phyloP scores from a whole-genome alignment of 2,888 invertebrate genomes.

The Mesorhabditis spiculigera region DNA sequence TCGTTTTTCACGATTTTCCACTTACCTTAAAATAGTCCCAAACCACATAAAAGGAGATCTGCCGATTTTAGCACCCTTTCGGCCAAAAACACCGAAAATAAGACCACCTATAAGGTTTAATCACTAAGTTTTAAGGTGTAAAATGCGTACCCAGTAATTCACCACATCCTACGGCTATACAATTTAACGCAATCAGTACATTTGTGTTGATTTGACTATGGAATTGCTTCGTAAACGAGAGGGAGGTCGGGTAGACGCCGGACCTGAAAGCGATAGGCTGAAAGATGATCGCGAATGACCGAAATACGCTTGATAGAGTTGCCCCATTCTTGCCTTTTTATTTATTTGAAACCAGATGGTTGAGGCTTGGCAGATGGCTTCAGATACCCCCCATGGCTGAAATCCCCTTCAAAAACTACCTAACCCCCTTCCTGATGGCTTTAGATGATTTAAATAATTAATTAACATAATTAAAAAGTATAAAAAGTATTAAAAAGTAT shows the following conservation, averaged over 20 bases:
- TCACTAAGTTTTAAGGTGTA: background rate
- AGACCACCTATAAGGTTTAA: background rate
- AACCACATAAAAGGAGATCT: background rate
- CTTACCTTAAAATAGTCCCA: background rate
- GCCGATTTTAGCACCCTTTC: background rate
- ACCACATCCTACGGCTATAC: constrained; percentile 11
- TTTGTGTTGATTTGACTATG: constrained; percentile 6
- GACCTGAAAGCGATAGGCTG: too few species aligned
- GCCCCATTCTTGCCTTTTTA: too few species aligned
- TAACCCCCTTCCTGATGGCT: too few species aligned
- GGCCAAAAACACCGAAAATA: background rate
- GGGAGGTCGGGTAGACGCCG: constrained; percentile 13
- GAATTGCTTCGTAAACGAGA: constrained; percentile 13
- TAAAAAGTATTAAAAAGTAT: too few species aligned
- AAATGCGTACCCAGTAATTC: background rate
- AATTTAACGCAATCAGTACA: constrained; percentile 13
- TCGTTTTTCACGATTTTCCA: background rate
- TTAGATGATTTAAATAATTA: too few species aligned
- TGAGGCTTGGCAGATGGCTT: too few species aligned
- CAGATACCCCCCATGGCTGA: too few species aligned
- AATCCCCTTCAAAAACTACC: too few species aligned
- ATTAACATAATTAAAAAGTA: too few species aligned
- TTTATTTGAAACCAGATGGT: too few species aligned
- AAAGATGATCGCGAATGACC: too few species aligned
- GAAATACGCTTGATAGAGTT: too few species aligned